Percentiles rank a stretch among this genome's conserved stretches.
phyloP scores from a whole-genome alignment of 2,888 invertebrate species.

The Rhagium mordax region DNA sequence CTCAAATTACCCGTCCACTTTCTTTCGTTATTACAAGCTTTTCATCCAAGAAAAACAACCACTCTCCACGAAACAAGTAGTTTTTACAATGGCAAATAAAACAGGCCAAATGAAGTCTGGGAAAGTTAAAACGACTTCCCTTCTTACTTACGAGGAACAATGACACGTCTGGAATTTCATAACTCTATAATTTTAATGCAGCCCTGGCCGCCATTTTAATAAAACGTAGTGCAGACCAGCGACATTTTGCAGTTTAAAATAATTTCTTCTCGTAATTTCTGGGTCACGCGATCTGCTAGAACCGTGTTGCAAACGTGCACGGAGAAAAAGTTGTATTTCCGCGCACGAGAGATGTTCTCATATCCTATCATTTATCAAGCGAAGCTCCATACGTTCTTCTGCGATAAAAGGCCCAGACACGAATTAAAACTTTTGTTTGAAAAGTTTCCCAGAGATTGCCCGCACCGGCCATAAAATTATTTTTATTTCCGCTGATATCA shows the following conservation, averaged over 20 bases:
- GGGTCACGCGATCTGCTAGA: slow-evolving; percentile 13
- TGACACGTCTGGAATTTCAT: slow-evolving; percentile 24
- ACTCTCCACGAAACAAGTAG: neutral
- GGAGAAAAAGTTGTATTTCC: slow-evolving; percentile 13
- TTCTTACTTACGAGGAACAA: slow-evolving; percentile 11
- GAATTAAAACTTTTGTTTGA: slow-evolving; percentile 25
- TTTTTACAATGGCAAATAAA: neutral
- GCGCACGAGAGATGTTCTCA: neutral
- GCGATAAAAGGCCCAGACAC: slow-evolving; percentile 20
- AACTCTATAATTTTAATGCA: slow-evolving; percentile 32
- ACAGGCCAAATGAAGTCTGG: neutral
- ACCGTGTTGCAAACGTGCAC: neutral
- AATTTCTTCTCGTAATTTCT: neutral
- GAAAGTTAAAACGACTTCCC: slow-evolving; percentile 23
- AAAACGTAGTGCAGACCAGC: slow-evolving; percentile 13
- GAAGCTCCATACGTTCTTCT: slow-evolving; percentile 9
- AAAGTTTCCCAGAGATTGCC: slow-evolving; percentile 4
- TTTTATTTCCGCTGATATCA: slow-evolving; percentile 18
- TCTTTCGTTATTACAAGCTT: too few species aligned
- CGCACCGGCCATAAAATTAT: slow-evolving; percentile 24
- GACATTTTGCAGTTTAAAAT: slow-evolving; percentile 6
- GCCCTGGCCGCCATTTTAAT: slow-evolving; percentile 18
- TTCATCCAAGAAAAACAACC: neutral
- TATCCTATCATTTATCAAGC: slow-evolving; percentile 29
- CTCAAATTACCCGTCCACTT: too few species aligned